These are phyloP conservation scores for Smithornis capensis DNA, from an alignment of 2,113 vertebrate genomes.

Conservation along the genomic window DNA sequence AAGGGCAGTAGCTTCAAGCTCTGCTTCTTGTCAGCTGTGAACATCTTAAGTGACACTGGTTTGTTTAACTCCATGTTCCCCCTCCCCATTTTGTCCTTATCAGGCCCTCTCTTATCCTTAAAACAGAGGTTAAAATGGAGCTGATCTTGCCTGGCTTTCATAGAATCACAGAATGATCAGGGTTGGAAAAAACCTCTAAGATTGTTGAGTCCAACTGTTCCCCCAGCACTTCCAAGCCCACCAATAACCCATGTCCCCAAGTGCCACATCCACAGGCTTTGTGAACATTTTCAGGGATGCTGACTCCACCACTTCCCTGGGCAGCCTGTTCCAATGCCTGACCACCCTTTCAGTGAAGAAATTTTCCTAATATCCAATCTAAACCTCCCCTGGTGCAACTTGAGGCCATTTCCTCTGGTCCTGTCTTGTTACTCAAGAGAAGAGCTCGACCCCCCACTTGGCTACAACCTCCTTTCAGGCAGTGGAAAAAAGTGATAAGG, in stretches of 20 bases:
- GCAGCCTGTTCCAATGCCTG: not conserved
- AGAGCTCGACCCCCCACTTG: not conserved
- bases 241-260: not conserved
- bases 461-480: not conserved
- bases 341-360: not conserved
- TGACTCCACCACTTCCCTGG: not conserved
- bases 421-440: not conserved
- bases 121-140: not conserved
- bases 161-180: not conserved
- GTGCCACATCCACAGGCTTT: not conserved
- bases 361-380: not conserved
- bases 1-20: not conserved
- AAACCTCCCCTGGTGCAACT: not conserved
- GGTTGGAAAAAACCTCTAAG: not conserved
- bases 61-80: slow-evolving; percentile 38
- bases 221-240: not conserved
- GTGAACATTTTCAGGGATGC: not conserved
- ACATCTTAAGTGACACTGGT: not conserved
- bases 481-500: not conserved
- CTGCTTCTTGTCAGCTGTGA: slow-evolving; percentile 68
- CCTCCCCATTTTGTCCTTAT: slow-evolving; percentile 27
- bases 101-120: slow-evolving; percentile 50
- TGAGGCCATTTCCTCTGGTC: not conserved
- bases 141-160: not conserved
- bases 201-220: fast-evolving